Evolutionary conservation across 2,113 vertebrate species (phyloP), one percentile per base, ranked within the genome.

Genomic region (Callopanchax toddi): DNA sequence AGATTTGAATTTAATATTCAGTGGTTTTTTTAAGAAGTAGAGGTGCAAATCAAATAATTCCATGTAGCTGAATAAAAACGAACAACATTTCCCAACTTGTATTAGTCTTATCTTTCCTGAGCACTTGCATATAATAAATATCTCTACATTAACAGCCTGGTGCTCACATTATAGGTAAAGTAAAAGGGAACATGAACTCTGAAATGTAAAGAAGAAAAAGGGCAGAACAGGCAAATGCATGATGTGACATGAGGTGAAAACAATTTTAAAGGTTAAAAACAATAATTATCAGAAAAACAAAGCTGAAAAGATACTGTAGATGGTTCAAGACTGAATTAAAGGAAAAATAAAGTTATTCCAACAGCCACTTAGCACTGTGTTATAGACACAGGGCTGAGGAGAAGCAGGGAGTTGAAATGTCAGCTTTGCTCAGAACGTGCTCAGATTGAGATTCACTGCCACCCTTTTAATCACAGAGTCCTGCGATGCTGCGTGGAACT

Each of bases 371-470:
- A 71, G 58, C 61, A 52, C 45, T 44, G 29, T 17, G 22, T 60
- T 70, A 65, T 58, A 78, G 82, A 76, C 60, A 66, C 62, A 51
- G 69, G 79, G 79, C 80, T 75, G 78, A 45, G 84, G 54, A 58
- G 39, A 57, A 76, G 71, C 71, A 62, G 51, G 62, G 67, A 82
- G 81, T 83, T 60, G 75, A 88, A 89, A 89, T 89, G 86, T 86
- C 88, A 87, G 73, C 51, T 77, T 80, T 67, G 71, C 48, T 26
- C 51, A 62, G 80, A 81, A 85, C 85, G 82, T 90, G 88, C 81
- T 79, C 57, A 25, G 69, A 87, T 82, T 83, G 79, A 85, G 71
- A 85, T 89, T 83, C 81, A 54, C 51, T 18, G 1, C 57, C 68
- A 60, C 70, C 68, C 62, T 51, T 74, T 84, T 86, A 84, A 89